Conservation (phyloP, 2,113 vertebrate species). For the Myrmophylax atrothorax region DNA sequence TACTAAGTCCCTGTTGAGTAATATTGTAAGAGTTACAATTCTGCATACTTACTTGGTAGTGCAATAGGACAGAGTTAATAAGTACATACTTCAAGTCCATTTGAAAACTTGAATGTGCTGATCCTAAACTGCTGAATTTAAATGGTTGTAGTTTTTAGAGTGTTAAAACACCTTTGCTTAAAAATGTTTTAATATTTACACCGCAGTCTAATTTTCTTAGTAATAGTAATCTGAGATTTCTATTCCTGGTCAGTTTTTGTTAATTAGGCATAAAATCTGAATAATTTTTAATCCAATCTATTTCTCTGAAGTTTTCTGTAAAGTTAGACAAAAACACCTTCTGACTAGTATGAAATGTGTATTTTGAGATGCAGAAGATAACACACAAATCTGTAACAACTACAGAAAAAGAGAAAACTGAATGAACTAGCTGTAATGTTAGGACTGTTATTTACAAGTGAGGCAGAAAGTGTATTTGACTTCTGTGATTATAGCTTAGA, state of each 20-base stretch:
- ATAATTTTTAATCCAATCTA: background rate
- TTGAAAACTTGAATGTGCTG: background rate
- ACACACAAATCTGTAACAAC: background rate
- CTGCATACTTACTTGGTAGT: background rate
- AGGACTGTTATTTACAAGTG: background rate
- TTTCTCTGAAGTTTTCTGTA: background rate
- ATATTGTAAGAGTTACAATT: background rate
- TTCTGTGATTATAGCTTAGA: background rate
- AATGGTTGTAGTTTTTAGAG: background rate
- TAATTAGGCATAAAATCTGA: background rate
- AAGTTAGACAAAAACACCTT: background rate
- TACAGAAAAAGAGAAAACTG: background rate
- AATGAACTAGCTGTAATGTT: background rate
- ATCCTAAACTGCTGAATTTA: background rate
- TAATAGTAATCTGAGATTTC: background rate
- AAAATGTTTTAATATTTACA: background rate
- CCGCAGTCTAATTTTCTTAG: background rate
- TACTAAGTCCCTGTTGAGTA: background rate
- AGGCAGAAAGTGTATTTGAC: background rate
- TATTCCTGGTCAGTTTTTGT: background rate
- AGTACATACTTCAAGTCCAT: background rate
- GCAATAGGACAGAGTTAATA: background rate
- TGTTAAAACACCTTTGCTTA: background rate
- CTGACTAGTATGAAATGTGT: background rate
- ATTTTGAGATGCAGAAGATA: background rate